These are phyloP conservation scores for Drosophila littoralis DNA, from an alignment of 1,140 invertebrate species.

Conservation along the genomic window DNA sequence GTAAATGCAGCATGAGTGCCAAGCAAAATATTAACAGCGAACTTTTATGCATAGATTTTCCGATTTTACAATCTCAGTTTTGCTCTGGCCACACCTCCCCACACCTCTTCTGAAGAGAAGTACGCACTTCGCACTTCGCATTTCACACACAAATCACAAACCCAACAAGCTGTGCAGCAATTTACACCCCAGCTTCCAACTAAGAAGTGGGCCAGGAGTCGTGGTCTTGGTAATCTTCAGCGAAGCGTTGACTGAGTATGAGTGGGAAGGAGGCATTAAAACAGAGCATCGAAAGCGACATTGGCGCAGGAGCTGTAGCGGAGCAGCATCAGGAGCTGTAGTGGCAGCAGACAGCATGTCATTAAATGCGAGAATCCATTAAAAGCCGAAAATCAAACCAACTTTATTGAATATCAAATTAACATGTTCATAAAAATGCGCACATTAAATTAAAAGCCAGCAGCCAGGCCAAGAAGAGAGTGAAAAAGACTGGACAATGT, in stretches of 20 bases:
- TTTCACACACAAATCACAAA: conserved; percentile 64
- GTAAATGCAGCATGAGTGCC: conserved; percentile 11
- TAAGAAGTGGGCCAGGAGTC: neutral
- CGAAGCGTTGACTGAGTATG: conserved; percentile 50
- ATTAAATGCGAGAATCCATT: conserved; percentile 79
- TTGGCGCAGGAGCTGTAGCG: neutral
- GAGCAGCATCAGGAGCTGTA: neutral
- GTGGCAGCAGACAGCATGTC: conserved; percentile 42
- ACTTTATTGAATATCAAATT: conserved; percentile 84
- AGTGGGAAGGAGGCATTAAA: conserved; percentile 40
- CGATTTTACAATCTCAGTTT: conserved; percentile 32
- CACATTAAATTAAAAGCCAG: conserved; percentile 78
- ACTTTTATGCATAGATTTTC: conserved; percentile 46
- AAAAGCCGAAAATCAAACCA: conserved; percentile 82
- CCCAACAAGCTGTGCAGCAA: conserved; percentile 71
- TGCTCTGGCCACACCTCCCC: neutral
- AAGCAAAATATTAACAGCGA: conserved; percentile 25
- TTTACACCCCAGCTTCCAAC: conserved; percentile 43
- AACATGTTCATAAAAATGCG: conserved; percentile 83
- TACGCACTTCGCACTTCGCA: conserved; percentile 4
- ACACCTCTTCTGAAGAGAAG: conserved; percentile 9
- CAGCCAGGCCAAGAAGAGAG: conserved; percentile 10
- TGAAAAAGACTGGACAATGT: conserved; percentile 4
- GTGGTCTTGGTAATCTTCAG: conserved; percentile 53
- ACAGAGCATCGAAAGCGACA: conserved; percentile 11